Evolutionary conservation across 2,113 vertebrate genomes (phyloP), one percentile per base, ranked within the genome.

Genomic region (Rhagologus leucostigma): DNA sequence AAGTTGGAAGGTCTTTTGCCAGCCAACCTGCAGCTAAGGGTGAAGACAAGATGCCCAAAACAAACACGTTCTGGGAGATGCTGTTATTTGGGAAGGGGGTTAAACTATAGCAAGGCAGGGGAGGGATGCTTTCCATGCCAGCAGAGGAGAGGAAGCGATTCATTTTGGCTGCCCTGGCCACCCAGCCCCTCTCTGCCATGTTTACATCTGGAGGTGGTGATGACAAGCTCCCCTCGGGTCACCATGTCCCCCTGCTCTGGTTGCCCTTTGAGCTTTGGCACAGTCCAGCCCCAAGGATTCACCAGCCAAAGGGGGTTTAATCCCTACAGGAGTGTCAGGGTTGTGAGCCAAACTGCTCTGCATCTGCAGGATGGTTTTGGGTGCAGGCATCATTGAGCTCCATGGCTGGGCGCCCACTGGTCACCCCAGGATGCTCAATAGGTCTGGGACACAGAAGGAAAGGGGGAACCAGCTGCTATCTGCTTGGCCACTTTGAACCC

Each of bases 141-240:
- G 53, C 46, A 23, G 18, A 68, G 59, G 39, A 84, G 41, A 87
- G 81, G 84, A 94, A 95, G 84, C 21, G 5, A 84, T 75, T 76
- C 21, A 78, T 87, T 91, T 90, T 23, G 21, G 79, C 59, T 39
- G 73, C 65, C 65, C 30, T 32, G 32, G 41, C 78, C 75, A 57
- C 20, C 15, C 32, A 42, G 81, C 39, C 59, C 67, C 49, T 17
- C 41, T 63, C 87, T 57, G 46, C 81, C 53, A 64, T 95, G 92
- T 98, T 98, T 98, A 98, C 96, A 96, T 97, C 60, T 63, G 60
- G 41, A 60, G 59, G 87, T 93, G 87, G 97, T 44, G 89, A 92
- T 11, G 57, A 73, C 29, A 49, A 65, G 8, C 60, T 84, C 12
- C 1, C 14, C 32, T 33, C 2, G 6, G 50, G 89, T 94, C 88